A percentile compares a stretch with the other conserved stretches of the same genome.
phyloP scores from a whole-genome alignment of 2,113 vertebrate genomes.

The Noctilio leporinus region DNA sequence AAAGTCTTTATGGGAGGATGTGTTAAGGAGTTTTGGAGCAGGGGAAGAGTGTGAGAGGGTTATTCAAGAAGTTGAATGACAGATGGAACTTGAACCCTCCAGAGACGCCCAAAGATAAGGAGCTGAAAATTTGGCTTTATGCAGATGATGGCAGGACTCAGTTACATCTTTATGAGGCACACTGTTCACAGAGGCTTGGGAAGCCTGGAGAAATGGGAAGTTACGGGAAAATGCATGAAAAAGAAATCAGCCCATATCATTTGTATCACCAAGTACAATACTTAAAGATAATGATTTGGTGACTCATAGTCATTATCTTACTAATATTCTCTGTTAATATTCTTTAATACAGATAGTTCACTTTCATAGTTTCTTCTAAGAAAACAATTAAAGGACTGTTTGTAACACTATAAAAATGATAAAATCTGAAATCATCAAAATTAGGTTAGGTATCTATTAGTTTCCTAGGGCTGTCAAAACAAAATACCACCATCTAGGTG shows the following conservation, averaged over 20 bases:
- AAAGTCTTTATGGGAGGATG: background rate
- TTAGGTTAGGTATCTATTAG: background rate
- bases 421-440: background rate
- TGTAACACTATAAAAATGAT: background rate
- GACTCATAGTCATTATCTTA: background rate
- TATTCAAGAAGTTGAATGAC: background rate
- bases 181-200: background rate
- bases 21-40: background rate
- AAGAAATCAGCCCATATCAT: background rate
- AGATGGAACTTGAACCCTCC: background rate
- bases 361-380: background rate
- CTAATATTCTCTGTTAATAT: background rate
- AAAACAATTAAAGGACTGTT: background rate
- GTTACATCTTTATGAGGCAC: background rate
- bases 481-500: background rate
- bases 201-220: background rate
- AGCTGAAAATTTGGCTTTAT: background rate
- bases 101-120: background rate
- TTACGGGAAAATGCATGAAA: background rate
- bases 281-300: background rate
- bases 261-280: rapidly evolving
- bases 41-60: background rate
- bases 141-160: background rate
- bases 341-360: background rate
- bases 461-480: background rate